These are phyloP conservation scores for Colletes latitarsis DNA, from an alignment of 1,140 invertebrate species.

Conservation along the genomic window DNA sequence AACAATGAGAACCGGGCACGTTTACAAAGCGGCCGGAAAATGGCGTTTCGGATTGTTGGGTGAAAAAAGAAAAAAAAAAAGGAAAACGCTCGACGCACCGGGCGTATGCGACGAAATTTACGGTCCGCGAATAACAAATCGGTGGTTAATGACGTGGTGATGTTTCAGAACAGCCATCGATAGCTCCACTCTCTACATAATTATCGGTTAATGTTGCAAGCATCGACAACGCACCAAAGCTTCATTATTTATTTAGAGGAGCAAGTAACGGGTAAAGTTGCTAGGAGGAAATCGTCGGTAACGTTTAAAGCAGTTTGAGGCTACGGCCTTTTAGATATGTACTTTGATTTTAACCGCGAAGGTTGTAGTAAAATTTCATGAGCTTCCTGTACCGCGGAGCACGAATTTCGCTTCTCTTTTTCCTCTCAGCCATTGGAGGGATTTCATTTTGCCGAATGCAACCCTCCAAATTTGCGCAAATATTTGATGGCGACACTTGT, in stretches of 20 bases:
- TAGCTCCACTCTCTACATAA: too few species aligned
- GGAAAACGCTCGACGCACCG: not conserved
- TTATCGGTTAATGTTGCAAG: too few species aligned
- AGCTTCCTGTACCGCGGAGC: not conserved
- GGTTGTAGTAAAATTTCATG: slow-evolving; percentile 6
- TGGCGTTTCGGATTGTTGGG: slow-evolving; percentile 25
- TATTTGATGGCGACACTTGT: slow-evolving; percentile 12
- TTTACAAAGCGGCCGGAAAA: slow-evolving; percentile 49
- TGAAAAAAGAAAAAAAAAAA: slow-evolving; percentile 3
- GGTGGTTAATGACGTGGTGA: not conserved
- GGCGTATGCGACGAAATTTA: not conserved
- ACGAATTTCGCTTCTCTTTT: not conserved
- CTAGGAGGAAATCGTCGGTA: not conserved
- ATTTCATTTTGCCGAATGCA: not conserved
- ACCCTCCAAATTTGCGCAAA: slow-evolving; percentile 8
- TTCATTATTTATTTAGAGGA: not conserved
- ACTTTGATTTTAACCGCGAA: not conserved
- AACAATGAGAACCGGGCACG: slow-evolving; percentile 36
- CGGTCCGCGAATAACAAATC: not conserved
- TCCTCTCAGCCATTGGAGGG: not conserved
- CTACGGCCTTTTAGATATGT: not conserved
- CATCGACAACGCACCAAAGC: too few species aligned
- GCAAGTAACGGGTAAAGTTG: not conserved
- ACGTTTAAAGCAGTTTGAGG: not conserved
- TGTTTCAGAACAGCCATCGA: too few species aligned